Base-by-base conservation (phyloP, 2,113 vertebrate species). In the Muntiacus muntjak region DNA sequence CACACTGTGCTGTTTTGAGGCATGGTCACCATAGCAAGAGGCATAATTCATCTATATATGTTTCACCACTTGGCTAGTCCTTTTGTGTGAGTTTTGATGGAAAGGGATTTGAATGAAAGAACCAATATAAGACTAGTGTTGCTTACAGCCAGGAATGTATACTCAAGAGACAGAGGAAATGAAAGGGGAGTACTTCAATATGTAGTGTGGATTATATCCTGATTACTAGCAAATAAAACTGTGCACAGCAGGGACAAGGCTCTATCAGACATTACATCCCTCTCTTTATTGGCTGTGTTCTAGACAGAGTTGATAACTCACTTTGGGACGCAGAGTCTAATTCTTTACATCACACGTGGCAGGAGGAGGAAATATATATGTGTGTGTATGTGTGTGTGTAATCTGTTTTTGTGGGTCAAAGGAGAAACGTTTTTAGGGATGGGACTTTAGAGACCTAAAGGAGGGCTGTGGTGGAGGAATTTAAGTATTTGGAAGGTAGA, bases 221-320 rank as follows among this genome's bases (percentile, higher is more conserved):
- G 94, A 97, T 97, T 97, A 97, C 82, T 90, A 88, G 74, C 62
- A 96, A 93, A 97, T 98, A 92, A 96, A 97, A 97, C 83, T 98
- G 76, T 90, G 76, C 78, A 78, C 76, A 94, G 11, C 6, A 88
- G 92, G 87, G 87, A 92, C 15, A 67, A 95, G 64, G 12, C 12
- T 90, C n/a, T 94, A 55, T 10, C 47, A 94, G 57, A 91, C 85
- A 97, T 92, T 91, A 96, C 87, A 83, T 81, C 87, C 67, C 79
- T 89, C 30, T 93, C 93, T 95, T 94, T 95, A 96, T 95, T 97
- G 88, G n/a, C 16, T 30, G 55, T 52, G 3, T 58, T 81, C 64
- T 94, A 83, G 2, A 64, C 21, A 92, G 71, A 95, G 21, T 52
- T 45, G 50, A 95, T 58, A 50, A 82, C 14, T 96, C n/a, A 93